These are phyloP conservation scores for Phyllotreta cruciferae DNA, from an alignment of 2,888 invertebrate species.

Conservation along the genomic window DNA sequence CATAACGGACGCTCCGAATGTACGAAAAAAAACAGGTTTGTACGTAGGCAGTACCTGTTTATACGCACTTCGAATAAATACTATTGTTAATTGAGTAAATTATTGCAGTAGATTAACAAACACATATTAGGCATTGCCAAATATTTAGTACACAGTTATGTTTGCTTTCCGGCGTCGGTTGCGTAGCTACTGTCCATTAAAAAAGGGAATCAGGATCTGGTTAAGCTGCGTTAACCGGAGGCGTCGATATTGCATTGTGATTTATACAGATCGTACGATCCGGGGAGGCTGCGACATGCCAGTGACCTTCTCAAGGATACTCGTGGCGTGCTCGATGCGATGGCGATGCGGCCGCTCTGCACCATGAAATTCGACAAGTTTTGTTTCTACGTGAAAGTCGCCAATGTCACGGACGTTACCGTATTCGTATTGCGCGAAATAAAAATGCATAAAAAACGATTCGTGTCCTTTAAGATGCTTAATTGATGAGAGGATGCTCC, in stretches of 20 bases:
- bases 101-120: not conserved
- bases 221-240: slow-evolving; percentile 49
- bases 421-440: not conserved
- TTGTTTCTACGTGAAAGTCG: slow-evolving; percentile 13
- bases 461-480: too few relatives aligned
- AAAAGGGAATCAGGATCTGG: slow-evolving; percentile 34
- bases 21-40: too few relatives aligned
- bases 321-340: slow-evolving; percentile 6
- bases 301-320: slow-evolving; percentile 60
- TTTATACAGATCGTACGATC: slow-evolving; percentile 48
- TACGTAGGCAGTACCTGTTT: too few relatives aligned
- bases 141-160: not conserved
- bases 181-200: slow-evolving; percentile 11
- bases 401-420: slow-evolving; percentile 10
- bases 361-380: slow-evolving; percentile 15
- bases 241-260: slow-evolving; percentile 53
- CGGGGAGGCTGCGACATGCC: slow-evolving; percentile 55
- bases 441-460: too few relatives aligned
- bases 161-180: not conserved
- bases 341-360: slow-evolving; percentile 1
- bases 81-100: too few relatives aligned
- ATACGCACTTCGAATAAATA: too few relatives aligned
- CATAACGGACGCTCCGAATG: not conserved
- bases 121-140: not conserved
- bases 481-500: not conserved